Percentiles rank a stretch among this genome's conserved stretches.
Evolutionary conservation across 2,888 invertebrate genomes (phyloP).

Genomic region (Elmis aenea): DNA sequence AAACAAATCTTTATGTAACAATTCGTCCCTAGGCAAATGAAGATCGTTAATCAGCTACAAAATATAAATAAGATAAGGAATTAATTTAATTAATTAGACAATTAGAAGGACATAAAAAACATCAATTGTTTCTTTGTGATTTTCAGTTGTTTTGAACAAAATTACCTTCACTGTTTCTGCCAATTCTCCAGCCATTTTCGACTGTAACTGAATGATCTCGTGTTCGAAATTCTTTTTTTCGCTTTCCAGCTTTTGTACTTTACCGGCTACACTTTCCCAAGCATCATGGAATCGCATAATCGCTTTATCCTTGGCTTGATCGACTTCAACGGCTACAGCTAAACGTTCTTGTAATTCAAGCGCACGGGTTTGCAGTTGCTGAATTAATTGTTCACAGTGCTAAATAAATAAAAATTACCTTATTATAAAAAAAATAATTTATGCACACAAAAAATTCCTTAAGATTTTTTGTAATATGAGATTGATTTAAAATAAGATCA

Average conservation of each 20-base stretch:
- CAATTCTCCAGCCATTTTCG: slow-evolving; percentile 28
- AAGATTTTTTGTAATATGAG: background rate
- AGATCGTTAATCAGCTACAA: no score
- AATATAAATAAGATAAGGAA: background rate
- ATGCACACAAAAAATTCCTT: no score
- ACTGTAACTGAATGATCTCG: slow-evolving; percentile 28
- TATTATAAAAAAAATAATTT: slow-evolving; percentile 4
- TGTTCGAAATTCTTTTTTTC: slow-evolving; percentile 37
- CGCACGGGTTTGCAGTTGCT: slow-evolving; percentile 65
- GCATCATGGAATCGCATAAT: slow-evolving; percentile 62
- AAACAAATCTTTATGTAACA: no score
- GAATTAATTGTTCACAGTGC: slow-evolving; percentile 74
- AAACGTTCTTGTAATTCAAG: slow-evolving; percentile 75
- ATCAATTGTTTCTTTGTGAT: no score
- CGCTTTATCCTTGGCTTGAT: slow-evolving; percentile 68
- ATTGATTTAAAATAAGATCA: slow-evolving; percentile 26
- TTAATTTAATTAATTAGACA: background rate
- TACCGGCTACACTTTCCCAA: slow-evolving; percentile 50
- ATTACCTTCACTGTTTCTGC: slow-evolving; percentile 36
- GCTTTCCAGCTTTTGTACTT: slow-evolving; percentile 36
- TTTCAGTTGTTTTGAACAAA: background rate
- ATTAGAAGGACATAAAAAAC: background rate
- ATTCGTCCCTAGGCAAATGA: no score
- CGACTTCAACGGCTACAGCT: slow-evolving; percentile 73
- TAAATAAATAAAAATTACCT: slow-evolving; percentile 35